A percentile compares a stretch with the other conserved stretches of the same genome.
Evolutionary conservation across 2,888 invertebrate genomes (phyloP).

Genomic region (Apodemia mormo): DNA sequence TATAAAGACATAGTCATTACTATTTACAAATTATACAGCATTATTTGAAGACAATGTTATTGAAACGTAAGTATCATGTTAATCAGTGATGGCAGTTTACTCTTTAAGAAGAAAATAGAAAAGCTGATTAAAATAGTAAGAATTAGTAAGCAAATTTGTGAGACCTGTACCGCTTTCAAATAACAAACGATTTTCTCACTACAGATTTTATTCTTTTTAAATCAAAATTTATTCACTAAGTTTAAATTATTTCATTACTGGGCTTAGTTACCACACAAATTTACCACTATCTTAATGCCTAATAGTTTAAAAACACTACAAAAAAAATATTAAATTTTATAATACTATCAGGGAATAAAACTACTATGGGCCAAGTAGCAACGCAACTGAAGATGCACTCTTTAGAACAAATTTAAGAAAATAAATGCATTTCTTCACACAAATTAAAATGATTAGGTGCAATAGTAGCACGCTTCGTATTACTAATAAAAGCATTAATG

Average conservation of each 20-base stretch:
- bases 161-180: constrained; percentile 18
- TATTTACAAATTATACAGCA: not conserved
- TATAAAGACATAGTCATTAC: not conserved
- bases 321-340: not conserved
- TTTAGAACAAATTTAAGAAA: constrained; percentile 22
- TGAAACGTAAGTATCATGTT: constrained; percentile 13
- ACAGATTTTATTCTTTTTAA: not conserved
- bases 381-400: constrained; percentile 17
- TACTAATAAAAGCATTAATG: constrained; percentile 37
- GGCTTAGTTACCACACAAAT: constrained; percentile 8
- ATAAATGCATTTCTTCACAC: constrained; percentile 3
- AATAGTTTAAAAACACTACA: constrained; percentile 12
- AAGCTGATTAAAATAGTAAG: constrained; percentile 10
- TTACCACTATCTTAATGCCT: constrained; percentile 10
- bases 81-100: not conserved
- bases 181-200: constrained; percentile 1
- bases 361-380: constrained; percentile 15
- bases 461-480: constrained; percentile 43
- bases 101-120: constrained; percentile 1
- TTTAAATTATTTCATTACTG: not conserved
- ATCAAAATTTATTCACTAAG: not conserved
- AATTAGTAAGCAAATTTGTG: constrained; percentile 18
- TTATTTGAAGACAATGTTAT: not conserved
- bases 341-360: constrained; percentile 4
- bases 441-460: constrained; percentile 45